Evolutionary conservation across 2,113 vertebrate genomes (phyloP).

Genomic region (Chionis minor): DNA sequence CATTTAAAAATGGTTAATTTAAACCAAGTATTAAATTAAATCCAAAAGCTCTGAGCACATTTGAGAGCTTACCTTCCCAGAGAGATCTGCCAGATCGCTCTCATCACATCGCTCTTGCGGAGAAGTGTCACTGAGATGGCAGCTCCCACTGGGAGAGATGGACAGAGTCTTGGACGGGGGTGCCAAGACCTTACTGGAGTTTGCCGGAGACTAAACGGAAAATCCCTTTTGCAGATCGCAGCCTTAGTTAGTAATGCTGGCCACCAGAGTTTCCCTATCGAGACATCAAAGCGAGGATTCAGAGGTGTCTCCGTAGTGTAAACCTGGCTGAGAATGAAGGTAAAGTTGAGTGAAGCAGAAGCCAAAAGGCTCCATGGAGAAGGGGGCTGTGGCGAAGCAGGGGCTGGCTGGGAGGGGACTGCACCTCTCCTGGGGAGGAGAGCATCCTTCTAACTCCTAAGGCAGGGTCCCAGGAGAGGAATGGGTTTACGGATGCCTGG

Average conservation of each 20-base stretch:
- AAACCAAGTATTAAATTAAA: conserved; percentile 58
- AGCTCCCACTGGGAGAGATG: conserved; percentile 49
- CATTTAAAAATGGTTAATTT: conserved; percentile 65
- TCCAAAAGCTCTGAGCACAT: conserved; percentile 57
- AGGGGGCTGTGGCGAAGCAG: neutral
- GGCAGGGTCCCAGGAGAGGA: neutral
- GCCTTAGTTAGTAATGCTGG: neutral
- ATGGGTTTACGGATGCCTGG: neutral
- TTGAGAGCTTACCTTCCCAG: conserved; percentile 57
- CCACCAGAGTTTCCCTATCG: neutral
- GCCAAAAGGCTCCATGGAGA: neutral
- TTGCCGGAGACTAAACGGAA: conserved; percentile 22
- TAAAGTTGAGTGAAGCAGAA: neutral
- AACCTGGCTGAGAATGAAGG: conserved; percentile 27
- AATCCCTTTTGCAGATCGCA: conserved; percentile 54
- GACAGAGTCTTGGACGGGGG: neutral
- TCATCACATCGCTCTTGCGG: neutral
- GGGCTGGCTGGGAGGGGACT: neutral
- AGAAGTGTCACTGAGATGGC: conserved; percentile 62
- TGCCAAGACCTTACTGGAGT: conserved; percentile 43
- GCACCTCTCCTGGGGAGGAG: neutral
- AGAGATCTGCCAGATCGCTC: conserved; percentile 57
- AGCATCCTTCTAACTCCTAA: neutral
- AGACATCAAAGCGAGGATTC: conserved; percentile 19
- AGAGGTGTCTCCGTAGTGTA: neutral